A percentile compares a stretch with the other conserved stretches of the same genome.
Conservation (phyloP, 2,797 vertebrate genomes). For the Taenioides sp. region DNA sequence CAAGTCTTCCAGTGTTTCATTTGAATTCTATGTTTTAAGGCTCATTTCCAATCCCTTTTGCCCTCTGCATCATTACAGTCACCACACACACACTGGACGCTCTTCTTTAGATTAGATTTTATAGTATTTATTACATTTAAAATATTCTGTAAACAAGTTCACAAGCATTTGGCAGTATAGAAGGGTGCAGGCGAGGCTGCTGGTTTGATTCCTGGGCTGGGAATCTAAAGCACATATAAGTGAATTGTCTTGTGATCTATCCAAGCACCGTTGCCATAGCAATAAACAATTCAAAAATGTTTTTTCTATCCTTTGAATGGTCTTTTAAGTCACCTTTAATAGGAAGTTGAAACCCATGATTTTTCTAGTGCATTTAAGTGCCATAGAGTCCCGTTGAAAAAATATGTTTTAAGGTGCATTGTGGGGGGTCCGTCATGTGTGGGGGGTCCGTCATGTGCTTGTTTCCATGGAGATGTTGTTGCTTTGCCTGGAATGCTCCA, state of each 20-base stretch:
- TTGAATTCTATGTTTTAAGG: not conserved
- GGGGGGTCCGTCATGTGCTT: too few species aligned
- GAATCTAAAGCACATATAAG: not conserved
- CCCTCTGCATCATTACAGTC: not conserved
- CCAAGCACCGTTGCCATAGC: too few species aligned
- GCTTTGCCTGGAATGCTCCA: too few species aligned
- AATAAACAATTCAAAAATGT: too few species aligned
- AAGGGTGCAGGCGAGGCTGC: not conserved
- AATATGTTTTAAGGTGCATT: too few species aligned
- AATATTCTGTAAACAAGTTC: not conserved
- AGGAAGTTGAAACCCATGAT: too few species aligned
- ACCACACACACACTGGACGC: not conserved
- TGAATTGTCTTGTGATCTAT: not conserved
- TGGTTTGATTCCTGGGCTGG: not conserved
- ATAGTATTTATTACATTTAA: slow-evolving; percentile 4
- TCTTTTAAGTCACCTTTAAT: too few species aligned
- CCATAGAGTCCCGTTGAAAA: too few species aligned
- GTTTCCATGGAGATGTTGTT: too few species aligned
- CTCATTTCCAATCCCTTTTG: not conserved
- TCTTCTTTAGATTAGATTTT: not conserved
- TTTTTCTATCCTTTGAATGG: too few species aligned
- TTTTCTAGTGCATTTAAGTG: not conserved
- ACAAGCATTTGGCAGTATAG: not conserved
- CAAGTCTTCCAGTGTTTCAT: too few species aligned
- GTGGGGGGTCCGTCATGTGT: too few species aligned